These are phyloP conservation scores for Coendou prehensilis DNA, from an alignment of 2,797 vertebrate species.

Conservation along the genomic window DNA sequence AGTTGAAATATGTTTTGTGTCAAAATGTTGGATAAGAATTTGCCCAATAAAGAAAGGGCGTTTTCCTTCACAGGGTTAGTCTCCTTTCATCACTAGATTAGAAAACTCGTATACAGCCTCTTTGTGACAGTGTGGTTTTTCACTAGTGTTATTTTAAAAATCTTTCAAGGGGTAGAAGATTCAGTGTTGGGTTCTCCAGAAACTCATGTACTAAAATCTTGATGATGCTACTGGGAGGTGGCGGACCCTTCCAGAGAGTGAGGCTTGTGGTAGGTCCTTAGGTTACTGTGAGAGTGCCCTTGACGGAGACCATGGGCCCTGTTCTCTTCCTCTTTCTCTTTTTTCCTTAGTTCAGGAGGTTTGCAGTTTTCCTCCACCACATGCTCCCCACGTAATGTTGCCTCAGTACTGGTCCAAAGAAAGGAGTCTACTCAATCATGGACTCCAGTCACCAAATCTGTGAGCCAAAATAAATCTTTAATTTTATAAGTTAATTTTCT, in stretches of 20 bases:
- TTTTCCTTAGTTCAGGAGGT: neutral
- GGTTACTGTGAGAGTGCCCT: neutral
- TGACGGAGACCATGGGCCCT: neutral
- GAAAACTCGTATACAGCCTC: neutral
- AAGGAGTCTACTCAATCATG: neutral
- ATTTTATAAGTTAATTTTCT: neutral
- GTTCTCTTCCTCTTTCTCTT: neutral
- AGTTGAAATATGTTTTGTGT: neutral
- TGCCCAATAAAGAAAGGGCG: neutral
- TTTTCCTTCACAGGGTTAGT: slow-evolving; percentile 39
- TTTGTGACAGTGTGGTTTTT: neutral
- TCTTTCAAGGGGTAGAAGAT: neutral
- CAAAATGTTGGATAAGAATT: slow-evolving; percentile 36
- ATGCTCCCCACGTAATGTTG: neutral
- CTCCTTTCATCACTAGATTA: neutral
- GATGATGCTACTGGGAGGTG: neutral
- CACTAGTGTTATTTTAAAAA: neutral
- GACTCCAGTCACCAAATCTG: neutral
- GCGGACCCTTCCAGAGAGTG: too few relatives aligned
- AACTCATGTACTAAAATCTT: neutral
- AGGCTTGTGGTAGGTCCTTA: neutral
- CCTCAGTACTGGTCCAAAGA: neutral
- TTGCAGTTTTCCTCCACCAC: neutral
- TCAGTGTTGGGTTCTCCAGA: neutral
- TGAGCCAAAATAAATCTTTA: neutral